Base-by-base conservation (phyloP, 2,797 vertebrate genomes). In the Gymnothorax reevesii region DNA sequence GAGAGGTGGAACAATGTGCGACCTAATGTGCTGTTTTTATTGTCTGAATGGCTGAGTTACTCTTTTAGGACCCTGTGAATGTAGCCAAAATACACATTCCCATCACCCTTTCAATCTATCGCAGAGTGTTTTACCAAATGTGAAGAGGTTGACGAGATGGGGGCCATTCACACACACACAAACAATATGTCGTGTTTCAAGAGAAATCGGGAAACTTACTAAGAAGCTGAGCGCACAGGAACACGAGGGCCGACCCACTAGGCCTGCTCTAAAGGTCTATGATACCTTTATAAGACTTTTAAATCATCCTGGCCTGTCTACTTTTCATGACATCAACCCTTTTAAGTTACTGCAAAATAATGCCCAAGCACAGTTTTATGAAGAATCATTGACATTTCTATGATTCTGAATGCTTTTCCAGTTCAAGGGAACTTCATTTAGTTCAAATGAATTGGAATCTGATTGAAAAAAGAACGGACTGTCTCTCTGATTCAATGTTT, bases 71-170 rank as follows among this genome's bases (percentile, higher is more conserved):
- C 77, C 17, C 77, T 80, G 15, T 9, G 52, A 55, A 55, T 27
- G 77, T 80, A 80, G 77, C 77, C 77, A 80, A 15, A 80, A 54
- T 54, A 80, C 73, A 52, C 73, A 77, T 77, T 77, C 73, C 33
- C 73, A 77, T 77, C 73, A 49, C 42, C 27, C 33, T 42, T 20
- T 77, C 13, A 17, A 77, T 77, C 73, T 77, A 77, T 42, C 73
- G 22, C 73, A 77, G 12, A 12, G 20, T 33, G 13, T 42, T 33
- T 77, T 33, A 27, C 69, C 33, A 25, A 73, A 6, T 27, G 25
- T 33, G 69, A 73, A 13, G 69, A 13, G 27, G 69, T 25, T 27
- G 4, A 33, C 13, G 69, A 27, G 69, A 73, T 73, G 69, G 69
- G 69, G 69, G 69, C n/a, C 25, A 33, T 33, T 73, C 25, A 42